Evolutionary conservation across 2,113 vertebrate species (phyloP).

Genomic region (Cephalopholis sonnerati): DNA sequence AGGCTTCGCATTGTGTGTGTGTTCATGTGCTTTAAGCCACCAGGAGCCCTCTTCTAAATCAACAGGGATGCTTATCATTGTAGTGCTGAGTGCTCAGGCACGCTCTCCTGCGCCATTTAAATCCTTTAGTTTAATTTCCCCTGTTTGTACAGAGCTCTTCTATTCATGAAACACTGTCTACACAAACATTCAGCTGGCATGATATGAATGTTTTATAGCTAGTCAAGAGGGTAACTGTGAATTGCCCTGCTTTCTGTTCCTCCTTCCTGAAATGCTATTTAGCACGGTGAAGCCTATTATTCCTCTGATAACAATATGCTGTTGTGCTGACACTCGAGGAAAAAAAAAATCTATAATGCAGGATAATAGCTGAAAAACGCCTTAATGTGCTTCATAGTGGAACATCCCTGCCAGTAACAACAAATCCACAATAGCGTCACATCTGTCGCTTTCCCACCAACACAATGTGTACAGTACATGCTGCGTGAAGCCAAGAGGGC

Average conservation of each 20-base stretch:
- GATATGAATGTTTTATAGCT: conserved; percentile 41
- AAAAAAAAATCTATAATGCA: conserved; percentile 29
- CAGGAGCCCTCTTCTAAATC: not conserved
- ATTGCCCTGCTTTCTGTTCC: conserved; percentile 32
- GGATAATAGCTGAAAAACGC: conserved; percentile 22
- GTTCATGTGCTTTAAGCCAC: not conserved
- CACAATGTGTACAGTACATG: conserved; percentile 34
- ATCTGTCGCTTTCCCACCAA: conserved; percentile 53
- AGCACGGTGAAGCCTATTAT: conserved; percentile 34
- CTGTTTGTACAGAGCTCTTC: conserved; percentile 15
- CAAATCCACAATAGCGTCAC: conserved; percentile 38
- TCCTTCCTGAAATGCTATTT: conserved; percentile 27
- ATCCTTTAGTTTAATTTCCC: conserved; percentile 43
- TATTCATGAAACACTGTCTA: conserved; percentile 28
- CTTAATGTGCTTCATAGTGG: conserved; percentile 34
- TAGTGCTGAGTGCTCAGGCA: conserved; percentile 10
- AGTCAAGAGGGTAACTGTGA: conserved; percentile 7
- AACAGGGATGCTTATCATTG: conserved; percentile 19
- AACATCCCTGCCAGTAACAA: conserved; percentile 41
- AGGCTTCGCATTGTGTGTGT: not conserved
- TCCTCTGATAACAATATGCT: conserved; percentile 52
- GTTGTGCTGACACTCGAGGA: conserved; percentile 37
- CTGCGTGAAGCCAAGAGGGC: conserved; percentile 7
- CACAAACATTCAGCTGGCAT: conserved; percentile 19
- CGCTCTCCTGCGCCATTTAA: conserved; percentile 35